phyloP scores from a whole-genome alignment of 1,140 invertebrate genomes.

The Psix sp. region DNA sequence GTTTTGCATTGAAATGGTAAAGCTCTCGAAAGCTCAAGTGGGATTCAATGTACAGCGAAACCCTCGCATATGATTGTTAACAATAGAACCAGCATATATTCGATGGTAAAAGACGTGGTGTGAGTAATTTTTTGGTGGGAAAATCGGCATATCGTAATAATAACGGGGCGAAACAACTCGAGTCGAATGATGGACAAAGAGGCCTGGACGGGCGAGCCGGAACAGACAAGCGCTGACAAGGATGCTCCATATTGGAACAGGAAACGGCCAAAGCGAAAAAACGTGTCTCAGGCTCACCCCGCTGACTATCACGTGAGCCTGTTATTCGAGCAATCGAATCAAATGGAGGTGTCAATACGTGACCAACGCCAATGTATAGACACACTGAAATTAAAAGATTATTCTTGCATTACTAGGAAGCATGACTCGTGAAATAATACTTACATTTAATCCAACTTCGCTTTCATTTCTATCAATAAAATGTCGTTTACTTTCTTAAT shows the following conservation, averaged over 20 bases:
- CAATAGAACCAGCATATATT: conserved; percentile 48
- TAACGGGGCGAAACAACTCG: conserved; percentile 38
- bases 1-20: conserved; percentile 48
- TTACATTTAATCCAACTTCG: conserved; percentile 29
- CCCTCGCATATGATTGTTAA: conserved; percentile 36
- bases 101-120: conserved; percentile 37
- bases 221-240: conserved; percentile 65
- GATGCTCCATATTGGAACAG: conserved; percentile 62
- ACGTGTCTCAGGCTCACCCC: conserved; percentile 64
- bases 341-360: conserved; percentile 69
- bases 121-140: conserved; percentile 56
- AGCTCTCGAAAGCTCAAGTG: conserved; percentile 50
- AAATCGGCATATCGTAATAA: conserved; percentile 59
- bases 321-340: conserved; percentile 68
- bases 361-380: conserved; percentile 55
- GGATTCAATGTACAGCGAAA: conserved; percentile 45
- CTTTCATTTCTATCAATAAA: conserved; percentile 27
- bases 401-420: conserved; percentile 14
- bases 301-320: conserved; percentile 47
- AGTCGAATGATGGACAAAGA: conserved; percentile 45
- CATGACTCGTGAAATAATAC: conserved; percentile 22
- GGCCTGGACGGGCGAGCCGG: conserved; percentile 53
- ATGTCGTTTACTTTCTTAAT: conserved; percentile 22
- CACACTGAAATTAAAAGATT: conserved; percentile 35
- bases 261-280: conserved; percentile 72